phyloP scores from a whole-genome alignment of 2,797 vertebrate species.

The Pantherophis alleghaniensis region DNA sequence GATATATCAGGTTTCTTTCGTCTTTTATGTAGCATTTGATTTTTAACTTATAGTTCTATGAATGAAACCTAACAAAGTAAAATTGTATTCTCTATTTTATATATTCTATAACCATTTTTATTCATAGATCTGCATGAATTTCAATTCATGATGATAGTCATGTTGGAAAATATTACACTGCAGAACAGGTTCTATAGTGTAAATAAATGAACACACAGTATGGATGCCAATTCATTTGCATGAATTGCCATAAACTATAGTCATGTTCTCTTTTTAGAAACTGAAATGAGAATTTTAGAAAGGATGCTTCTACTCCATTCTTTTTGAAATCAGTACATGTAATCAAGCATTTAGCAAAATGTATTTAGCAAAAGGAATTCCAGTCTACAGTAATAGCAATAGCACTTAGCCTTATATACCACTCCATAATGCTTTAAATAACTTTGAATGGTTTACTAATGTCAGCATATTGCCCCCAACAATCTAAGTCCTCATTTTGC shows the following conservation, averaged over 20 bases:
- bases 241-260: constrained; percentile 11
- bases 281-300: background rate
- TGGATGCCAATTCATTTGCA: background rate
- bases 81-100: background rate
- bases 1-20: background rate
- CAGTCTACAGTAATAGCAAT: background rate
- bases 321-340: background rate
- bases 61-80: background rate
- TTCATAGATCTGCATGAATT: background rate
- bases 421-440: too few species aligned
- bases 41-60: background rate
- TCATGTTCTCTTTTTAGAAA: constrained; percentile 11
- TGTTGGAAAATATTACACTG: background rate
- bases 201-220: background rate
- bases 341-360: background rate
- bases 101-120: background rate
- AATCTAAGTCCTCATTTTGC: background rate
- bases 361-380: background rate
- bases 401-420: too few species aligned
- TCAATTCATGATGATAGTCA: background rate
- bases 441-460: background rate
- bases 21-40: constrained; percentile 5
- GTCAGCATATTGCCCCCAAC: background rate
- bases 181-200: background rate
- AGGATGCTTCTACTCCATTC: background rate